phyloP scores from a whole-genome alignment of 2,113 vertebrate species.

The Ictidomys tridecemlineatus region DNA sequence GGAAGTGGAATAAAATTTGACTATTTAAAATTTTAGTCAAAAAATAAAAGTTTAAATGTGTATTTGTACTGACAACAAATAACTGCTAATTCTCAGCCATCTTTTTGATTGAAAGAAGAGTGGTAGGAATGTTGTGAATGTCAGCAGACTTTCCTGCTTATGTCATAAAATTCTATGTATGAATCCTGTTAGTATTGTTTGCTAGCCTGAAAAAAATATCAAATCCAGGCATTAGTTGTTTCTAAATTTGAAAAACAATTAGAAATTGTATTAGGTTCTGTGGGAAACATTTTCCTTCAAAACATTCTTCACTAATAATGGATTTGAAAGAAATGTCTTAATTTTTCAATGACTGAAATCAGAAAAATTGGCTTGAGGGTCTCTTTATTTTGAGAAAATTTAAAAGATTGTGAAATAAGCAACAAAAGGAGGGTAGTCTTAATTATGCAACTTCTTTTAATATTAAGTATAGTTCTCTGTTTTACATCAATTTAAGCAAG shows the following conservation, averaged over 20 bases:
- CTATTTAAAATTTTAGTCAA: no score
- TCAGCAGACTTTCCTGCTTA: slow-evolving; percentile 67
- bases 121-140: background rate
- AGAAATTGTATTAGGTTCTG: slow-evolving; percentile 73
- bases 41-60: no score
- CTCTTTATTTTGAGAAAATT: slow-evolving; percentile 42
- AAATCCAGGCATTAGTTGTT: slow-evolving; percentile 66
- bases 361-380: background rate
- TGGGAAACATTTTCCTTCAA: slow-evolving; percentile 60
- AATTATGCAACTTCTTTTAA: slow-evolving; percentile 82
- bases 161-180: slow-evolving; percentile 64
- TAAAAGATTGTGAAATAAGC: slow-evolving; percentile 74
- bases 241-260: slow-evolving; percentile 76
- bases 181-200: slow-evolving; percentile 67
- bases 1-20: no score
- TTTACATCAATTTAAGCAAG: slow-evolving; percentile 87
- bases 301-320: slow-evolving; percentile 74
- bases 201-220: slow-evolving; percentile 66
- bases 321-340: slow-evolving; percentile 50
- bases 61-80: no score
- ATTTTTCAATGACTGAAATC: slow-evolving; percentile 13
- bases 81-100: no score
- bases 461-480: slow-evolving; percentile 86
- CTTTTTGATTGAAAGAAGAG: no score
- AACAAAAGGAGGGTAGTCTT: slow-evolving; percentile 78